Percentiles rank a stretch among this genome's conserved stretches.
Conservation (phyloP, 2,888 invertebrate genomes). For the Himalopsyche anomala region DNA sequence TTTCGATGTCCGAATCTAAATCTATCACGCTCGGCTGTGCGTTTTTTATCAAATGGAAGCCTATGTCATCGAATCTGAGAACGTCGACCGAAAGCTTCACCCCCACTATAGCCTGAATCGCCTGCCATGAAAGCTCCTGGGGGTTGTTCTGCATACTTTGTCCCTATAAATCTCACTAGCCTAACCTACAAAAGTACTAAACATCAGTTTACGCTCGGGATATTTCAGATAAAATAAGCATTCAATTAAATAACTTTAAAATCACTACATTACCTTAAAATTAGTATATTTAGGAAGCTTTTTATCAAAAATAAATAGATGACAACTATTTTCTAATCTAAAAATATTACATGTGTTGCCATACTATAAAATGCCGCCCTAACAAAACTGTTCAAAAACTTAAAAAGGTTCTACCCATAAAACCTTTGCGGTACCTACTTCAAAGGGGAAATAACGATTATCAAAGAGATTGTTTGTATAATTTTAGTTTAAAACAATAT, state of each 20-base stretch:
- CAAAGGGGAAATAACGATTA: too few species aligned
- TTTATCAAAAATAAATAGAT: slow-evolving; percentile 71
- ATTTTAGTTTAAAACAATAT: too few species aligned
- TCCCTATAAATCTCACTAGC: slow-evolving; percentile 71
- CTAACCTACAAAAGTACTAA: slow-evolving; percentile 76
- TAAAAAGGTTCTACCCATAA: slow-evolving; percentile 2
- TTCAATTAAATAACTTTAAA: slow-evolving; percentile 44
- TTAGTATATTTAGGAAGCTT: slow-evolving; percentile 61
- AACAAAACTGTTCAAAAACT: slow-evolving; percentile 2
- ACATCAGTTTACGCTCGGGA: slow-evolving; percentile 62
- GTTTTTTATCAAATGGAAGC: slow-evolving; percentile 75
- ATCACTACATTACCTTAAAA: slow-evolving; percentile 60
- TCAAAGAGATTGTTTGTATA: too few species aligned
- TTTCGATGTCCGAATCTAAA: slow-evolving; percentile 77
- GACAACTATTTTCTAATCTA: slow-evolving; percentile 78
- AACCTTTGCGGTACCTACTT: not conserved
- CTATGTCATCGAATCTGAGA: slow-evolving; percentile 77
- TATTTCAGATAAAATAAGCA: slow-evolving; percentile 44
- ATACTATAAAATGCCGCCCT: slow-evolving; percentile 55
- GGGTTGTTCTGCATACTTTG: slow-evolving; percentile 79
- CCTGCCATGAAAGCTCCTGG: slow-evolving; percentile 79
- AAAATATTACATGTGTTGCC: slow-evolving; percentile 73
- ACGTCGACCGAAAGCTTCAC: slow-evolving; percentile 77
- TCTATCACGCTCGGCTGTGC: slow-evolving; percentile 74
- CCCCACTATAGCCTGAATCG: slow-evolving; percentile 78